Percentiles rank a stretch among this genome's conserved stretches.
Conservation (phyloP, 2,113 vertebrate genomes). For the Gracilinanus agilis region DNA sequence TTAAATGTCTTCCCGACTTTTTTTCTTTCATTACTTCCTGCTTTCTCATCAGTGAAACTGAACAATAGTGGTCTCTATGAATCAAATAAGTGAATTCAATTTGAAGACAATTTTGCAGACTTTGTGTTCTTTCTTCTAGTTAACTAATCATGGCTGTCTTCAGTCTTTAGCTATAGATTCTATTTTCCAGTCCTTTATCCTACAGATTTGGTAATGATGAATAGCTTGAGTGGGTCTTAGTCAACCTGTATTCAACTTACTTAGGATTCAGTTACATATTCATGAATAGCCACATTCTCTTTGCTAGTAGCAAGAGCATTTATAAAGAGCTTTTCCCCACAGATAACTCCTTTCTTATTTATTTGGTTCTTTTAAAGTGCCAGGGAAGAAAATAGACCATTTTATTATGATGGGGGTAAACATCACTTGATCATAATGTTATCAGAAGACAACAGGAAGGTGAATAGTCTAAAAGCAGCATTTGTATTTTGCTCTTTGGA, state of each 20-base stretch:
- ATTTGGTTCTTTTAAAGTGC: neutral
- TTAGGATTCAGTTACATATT: conserved; percentile 6
- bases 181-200: neutral
- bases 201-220: neutral
- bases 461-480: neutral
- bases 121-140: neutral
- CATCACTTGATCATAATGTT: neutral
- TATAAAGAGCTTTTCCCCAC: neutral
- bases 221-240: neutral
- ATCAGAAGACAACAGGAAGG: neutral
- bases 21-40: neutral
- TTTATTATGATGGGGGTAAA: neutral
- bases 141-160: neutral
- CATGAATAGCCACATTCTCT: neutral
- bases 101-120: neutral
- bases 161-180: neutral
- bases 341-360: neutral
- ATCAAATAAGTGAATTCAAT: neutral
- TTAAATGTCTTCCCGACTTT: neutral
- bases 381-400: neutral
- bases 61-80: neutral
- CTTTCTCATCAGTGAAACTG: neutral
- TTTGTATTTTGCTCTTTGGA: neutral
- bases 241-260: neutral
- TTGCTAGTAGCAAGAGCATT: neutral